phyloP scores from a whole-genome alignment of 2,113 vertebrate species.

The Rattus rattus region DNA sequence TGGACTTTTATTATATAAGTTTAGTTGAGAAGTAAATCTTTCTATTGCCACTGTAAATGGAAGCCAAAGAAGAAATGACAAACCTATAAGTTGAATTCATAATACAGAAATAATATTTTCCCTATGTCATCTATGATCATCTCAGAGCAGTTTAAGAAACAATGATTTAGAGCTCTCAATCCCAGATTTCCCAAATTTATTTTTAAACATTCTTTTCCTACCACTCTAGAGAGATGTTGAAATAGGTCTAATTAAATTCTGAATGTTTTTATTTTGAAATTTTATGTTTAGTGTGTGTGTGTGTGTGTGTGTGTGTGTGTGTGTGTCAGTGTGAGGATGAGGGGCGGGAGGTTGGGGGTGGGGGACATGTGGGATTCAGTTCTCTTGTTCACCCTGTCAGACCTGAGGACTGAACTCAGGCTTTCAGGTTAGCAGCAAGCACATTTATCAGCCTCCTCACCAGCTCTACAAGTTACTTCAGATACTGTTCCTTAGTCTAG shows the following conservation, averaged over 20 bases:
- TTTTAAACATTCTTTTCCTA: neutral
- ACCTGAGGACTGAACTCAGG: neutral
- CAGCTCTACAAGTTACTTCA: neutral
- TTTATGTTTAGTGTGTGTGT: neutral
- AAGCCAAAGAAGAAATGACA: neutral
- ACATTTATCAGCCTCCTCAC: neutral
- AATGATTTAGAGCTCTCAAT: neutral
- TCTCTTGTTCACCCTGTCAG: neutral
- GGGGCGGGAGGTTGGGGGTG: no score
- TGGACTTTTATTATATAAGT: neutral
- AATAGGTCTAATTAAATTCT: neutral
- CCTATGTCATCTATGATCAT: neutral
- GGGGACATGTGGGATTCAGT: no score
- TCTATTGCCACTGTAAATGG: neutral
- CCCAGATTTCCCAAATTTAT: neutral
- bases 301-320: no score
- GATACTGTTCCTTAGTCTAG: neutral
- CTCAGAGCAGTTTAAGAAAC: slow-evolving; percentile 25
- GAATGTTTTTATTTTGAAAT: neutral
- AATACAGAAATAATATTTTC: slow-evolving; percentile 23
- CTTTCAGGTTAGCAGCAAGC: neutral
- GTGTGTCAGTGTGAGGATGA: neutral
- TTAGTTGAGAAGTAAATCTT: slow-evolving; percentile 45
- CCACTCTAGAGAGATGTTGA: slow-evolving; percentile 1
- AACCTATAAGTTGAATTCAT: neutral